phyloP scores from a whole-genome alignment of 1,140 invertebrate species.

The Trinorchestia longiramus region DNA sequence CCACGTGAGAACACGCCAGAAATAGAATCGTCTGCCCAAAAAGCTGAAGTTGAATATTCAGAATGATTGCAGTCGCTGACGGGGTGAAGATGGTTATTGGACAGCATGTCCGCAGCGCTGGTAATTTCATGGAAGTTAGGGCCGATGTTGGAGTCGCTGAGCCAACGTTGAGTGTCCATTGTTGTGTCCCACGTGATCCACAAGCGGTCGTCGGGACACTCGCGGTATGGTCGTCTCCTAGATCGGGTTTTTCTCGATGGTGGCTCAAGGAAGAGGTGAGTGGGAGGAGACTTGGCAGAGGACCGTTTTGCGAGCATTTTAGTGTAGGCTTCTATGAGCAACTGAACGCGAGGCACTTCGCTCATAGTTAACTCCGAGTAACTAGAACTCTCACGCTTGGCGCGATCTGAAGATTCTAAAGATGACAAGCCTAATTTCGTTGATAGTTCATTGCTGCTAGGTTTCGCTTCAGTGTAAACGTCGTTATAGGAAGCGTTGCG shows the following conservation, averaged over 20 bases:
- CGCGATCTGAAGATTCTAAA: neutral
- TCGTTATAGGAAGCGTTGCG: neutral
- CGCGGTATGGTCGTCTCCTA: constrained; percentile 2
- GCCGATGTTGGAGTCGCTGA: constrained; percentile 16
- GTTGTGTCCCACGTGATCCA: constrained; percentile 31
- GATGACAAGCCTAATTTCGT: neutral
- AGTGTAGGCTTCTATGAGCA: constrained; percentile 25
- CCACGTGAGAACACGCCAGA: constrained; percentile 59
- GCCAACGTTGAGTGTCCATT: constrained; percentile 26
- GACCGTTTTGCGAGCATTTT: constrained; percentile 22
- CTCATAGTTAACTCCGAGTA: neutral
- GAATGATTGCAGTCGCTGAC: constrained; percentile 41
- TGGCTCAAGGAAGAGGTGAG: neutral
- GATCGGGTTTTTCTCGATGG: neutral
- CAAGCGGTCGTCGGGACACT: constrained; percentile 27
- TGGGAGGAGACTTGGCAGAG: neutral
- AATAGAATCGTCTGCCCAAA: constrained; percentile 46
- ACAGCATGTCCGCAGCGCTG: constrained; percentile 58
- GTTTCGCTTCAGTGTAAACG: neutral
- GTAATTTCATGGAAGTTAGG: constrained; percentile 26
- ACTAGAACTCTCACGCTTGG: neutral
- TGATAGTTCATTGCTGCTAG: neutral
- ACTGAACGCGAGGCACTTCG: constrained; percentile 11
- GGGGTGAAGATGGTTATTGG: constrained; percentile 49
- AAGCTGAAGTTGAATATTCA: constrained; percentile 50